These are phyloP conservation scores for Pipa parva DNA, from an alignment of 2,113 vertebrate species.

Conservation along the genomic window DNA sequence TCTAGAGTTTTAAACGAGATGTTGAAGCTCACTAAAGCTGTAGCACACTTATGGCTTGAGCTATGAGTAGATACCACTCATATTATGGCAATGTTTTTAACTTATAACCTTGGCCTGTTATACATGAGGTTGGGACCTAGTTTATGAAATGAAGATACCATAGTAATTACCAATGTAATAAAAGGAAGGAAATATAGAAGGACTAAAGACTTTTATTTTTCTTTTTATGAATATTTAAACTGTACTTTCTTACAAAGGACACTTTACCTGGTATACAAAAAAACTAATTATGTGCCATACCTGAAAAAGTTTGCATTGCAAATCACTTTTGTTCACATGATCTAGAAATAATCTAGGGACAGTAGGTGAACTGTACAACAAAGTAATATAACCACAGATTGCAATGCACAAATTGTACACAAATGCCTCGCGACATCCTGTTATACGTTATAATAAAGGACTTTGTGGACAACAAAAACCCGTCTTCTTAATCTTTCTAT, in stretches of 20 bases:
- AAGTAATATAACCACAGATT: neutral
- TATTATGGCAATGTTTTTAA: neutral
- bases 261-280: neutral
- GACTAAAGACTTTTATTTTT: neutral
- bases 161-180: too few species aligned
- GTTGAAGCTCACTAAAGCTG: neutral
- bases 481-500: too few species aligned
- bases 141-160: too few species aligned
- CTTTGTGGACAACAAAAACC: too few species aligned
- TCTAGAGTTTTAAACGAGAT: neutral
- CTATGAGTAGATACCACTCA: neutral
- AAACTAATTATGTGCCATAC: neutral
- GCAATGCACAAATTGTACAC: too few species aligned
- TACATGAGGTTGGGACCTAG: neutral
- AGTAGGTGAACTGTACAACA: neutral
- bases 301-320: conserved; percentile 17
- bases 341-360: neutral
- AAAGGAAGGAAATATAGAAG: neutral
- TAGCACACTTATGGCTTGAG: neutral
- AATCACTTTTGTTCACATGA: conserved; percentile 1
- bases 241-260: conserved; percentile 9
- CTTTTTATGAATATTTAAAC: neutral
- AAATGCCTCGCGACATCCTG: too few species aligned
- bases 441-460: too few species aligned
- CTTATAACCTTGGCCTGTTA: neutral